Evolutionary conservation across 2,797 vertebrate genomes (phyloP).

Genomic region (Sciurus vulgaris): DNA sequence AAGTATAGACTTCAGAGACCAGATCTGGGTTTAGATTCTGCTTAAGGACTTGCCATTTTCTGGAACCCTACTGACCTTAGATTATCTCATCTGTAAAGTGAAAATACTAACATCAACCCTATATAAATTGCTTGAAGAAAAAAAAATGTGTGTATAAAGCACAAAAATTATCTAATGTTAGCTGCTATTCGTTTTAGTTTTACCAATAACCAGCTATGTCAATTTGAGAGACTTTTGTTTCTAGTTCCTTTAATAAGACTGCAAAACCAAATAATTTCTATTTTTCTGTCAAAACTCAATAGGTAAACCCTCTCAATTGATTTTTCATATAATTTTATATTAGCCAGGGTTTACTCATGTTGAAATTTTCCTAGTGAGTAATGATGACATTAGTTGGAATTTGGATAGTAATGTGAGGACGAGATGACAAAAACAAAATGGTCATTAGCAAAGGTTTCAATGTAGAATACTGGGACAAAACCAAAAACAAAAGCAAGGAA

Average conservation of each 20-base stretch:
- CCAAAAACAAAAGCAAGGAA: not conserved
- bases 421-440: conserved; percentile 16
- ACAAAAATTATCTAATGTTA: not conserved
- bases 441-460: not conserved
- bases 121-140: not conserved
- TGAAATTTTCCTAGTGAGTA: conserved; percentile 32
- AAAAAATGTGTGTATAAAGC: not conserved
- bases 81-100: conserved; percentile 10
- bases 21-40: not conserved
- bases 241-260: not conserved
- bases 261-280: not conserved
- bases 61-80: not conserved
- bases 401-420: not conserved
- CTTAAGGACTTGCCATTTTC: not conserved
- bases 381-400: conserved; percentile 17
- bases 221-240: conserved; percentile 50
- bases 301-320: not conserved
- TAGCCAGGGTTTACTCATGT: not conserved
- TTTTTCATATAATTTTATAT: conserved; percentile 30
- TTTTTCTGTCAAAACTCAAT: conserved; percentile 51
- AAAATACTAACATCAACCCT: not conserved
- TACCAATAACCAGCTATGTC: not conserved
- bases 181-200: not conserved
- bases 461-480: not conserved
- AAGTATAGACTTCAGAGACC: not conserved